These are phyloP conservation scores for Aphelinus atriplicis DNA, from an alignment of 1,140 invertebrate species.

Conservation along the genomic window DNA sequence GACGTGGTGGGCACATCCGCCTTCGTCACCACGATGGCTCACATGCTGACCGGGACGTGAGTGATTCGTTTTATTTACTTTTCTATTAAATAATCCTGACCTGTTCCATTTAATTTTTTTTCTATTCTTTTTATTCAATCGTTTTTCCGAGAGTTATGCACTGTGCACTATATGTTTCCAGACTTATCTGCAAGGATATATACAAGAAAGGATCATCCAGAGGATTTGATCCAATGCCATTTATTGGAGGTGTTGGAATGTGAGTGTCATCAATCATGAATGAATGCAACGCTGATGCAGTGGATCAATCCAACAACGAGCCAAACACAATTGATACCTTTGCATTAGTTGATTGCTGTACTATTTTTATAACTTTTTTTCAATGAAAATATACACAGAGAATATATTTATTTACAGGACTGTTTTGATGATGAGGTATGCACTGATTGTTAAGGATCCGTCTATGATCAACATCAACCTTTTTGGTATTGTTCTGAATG, in stretches of 20 bases:
- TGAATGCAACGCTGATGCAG: constrained; percentile 16
- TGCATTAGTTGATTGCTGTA: constrained; percentile 17
- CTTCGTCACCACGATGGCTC: constrained; percentile 57
- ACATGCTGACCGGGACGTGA: constrained; percentile 64
- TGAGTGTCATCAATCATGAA: constrained; percentile 64
- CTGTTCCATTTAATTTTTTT: no score
- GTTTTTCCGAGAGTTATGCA: background rate
- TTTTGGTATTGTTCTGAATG: constrained; percentile 74
- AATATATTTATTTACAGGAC: constrained; percentile 65
- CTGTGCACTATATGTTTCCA: constrained; percentile 36
- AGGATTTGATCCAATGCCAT: constrained; percentile 73
- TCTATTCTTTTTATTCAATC: no score
- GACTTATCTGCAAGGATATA: constrained; percentile 76
- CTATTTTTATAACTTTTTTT: constrained; percentile 35
- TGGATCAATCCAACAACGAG: background rate
- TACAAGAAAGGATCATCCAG: constrained; percentile 72
- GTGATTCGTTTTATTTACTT: constrained; percentile 39
- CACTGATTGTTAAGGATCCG: constrained; percentile 73
- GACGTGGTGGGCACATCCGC: constrained; percentile 60
- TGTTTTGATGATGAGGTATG: constrained; percentile 77
- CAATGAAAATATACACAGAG: constrained; percentile 30
- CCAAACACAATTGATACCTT: background rate
- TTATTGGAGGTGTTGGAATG: constrained; percentile 79
- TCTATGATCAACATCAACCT: constrained; percentile 80
- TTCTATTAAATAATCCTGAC: no score